phyloP scores from a whole-genome alignment of 2,113 vertebrate genomes.

The Phylloscopus trochilus region DNA sequence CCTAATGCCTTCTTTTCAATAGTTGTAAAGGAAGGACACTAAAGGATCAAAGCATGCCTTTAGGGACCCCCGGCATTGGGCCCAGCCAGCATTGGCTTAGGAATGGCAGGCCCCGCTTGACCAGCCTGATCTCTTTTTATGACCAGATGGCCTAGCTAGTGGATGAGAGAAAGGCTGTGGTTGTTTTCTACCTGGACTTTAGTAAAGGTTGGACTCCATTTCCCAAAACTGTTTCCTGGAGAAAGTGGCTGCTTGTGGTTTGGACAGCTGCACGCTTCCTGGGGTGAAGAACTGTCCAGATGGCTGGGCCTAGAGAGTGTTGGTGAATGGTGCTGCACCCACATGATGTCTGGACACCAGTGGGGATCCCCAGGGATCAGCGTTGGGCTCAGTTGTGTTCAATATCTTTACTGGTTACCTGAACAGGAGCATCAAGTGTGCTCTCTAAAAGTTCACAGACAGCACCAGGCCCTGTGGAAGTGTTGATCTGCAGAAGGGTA shows the following conservation, averaged over 20 bases:
- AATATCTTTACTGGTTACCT: background rate
- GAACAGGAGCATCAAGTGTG: too few relatives aligned
- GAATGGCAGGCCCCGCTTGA: fast-evolving
- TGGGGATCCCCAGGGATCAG: background rate
- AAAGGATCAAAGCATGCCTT: background rate
- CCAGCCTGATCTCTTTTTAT: background rate
- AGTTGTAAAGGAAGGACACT: background rate
- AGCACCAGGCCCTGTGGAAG: background rate
- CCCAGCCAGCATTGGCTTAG: background rate
- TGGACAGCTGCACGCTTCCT: too few relatives aligned
- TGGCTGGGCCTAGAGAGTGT: too few relatives aligned
- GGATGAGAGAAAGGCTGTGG: background rate
- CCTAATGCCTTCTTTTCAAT: background rate
- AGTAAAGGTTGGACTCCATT: background rate
- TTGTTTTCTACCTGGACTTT: background rate
- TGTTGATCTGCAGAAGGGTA: background rate
- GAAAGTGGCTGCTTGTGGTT: background rate
- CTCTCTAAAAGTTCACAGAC: background rate
- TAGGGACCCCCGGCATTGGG: fast-evolving
- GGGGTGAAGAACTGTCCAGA: background rate
- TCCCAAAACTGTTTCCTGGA: background rate
- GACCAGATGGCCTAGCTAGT: background rate
- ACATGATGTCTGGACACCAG: too few relatives aligned
- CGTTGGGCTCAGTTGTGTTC: background rate
- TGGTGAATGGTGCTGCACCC: background rate